Evolutionary conservation across 2,888 invertebrate genomes (phyloP), one percentile per base, ranked within the genome.

Genomic region (Arctia plantaginis): DNA sequence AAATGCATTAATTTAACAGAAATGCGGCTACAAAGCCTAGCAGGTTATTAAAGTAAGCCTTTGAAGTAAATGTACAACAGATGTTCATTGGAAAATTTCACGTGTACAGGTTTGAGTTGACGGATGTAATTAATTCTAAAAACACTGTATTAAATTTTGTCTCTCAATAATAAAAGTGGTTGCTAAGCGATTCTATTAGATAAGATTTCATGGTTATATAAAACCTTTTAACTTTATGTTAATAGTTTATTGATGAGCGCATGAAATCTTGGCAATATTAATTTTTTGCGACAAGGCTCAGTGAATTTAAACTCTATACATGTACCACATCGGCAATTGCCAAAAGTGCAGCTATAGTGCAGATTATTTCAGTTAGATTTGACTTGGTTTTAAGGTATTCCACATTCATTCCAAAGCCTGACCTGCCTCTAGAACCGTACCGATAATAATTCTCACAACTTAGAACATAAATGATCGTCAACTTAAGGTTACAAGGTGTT

Each of bases 1-100:
- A 87, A 87, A 89, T 89, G 88, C 87, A 89, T 89, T 89, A 89
- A 89, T 89, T 88, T 88, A 82, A 84, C 85, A 80, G 81, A 85
- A 88, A 87, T 85, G 82, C 80, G 80, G 80, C 82, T 76, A 84
- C 88, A 87, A 89, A 86, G 83, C 85, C 74, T 77, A 72, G 77
- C 71, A 72, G 79, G 86, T 85, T 85, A 85, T 80, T 83, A 78
- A 76, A 62, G 62, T 74, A 73, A 76, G 77, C 85, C 84, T 88
- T 87, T 88, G 86, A 85, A 85, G 85, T 86, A 83, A 83, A 83
- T 85, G 78, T 80, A 86, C 86, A 87, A 86, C 86, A 86, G 79
- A 84, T 85, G 86, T 82, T 86, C 83, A 86, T 87, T 84, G 81
- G 84, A 80, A 84, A 82, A 84, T 84, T 85, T 85, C 76, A 78